phyloP scores from a whole-genome alignment of 2,888 invertebrate genomes.

The Erebia aethiops region DNA sequence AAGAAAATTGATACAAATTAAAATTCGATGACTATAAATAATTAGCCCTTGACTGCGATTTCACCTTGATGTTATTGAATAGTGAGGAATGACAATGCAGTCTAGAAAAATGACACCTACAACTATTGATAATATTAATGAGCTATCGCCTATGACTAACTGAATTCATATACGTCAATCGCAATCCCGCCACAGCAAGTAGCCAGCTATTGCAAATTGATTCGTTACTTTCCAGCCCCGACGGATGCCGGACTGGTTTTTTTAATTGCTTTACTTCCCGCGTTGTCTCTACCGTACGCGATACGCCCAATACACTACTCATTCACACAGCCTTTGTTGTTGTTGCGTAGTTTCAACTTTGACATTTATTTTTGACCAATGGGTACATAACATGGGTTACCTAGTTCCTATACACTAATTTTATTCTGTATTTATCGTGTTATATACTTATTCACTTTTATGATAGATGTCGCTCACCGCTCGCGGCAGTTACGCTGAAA shows the following conservation, averaged over 20 bases:
- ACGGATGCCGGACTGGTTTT: constrained; percentile 45
- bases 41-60: too few species aligned
- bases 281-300: constrained; percentile 23
- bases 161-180: constrained; percentile 10
- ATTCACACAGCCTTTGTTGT: constrained; percentile 34
- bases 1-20: too few species aligned
- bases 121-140: background rate
- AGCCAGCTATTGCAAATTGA: constrained; percentile 28
- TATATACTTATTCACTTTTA: too few species aligned
- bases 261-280: constrained; percentile 43
- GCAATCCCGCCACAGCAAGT: constrained; percentile 5
- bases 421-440: too few species aligned
- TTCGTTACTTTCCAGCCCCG: constrained; percentile 36
- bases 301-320: constrained; percentile 17
- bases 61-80: too few species aligned
- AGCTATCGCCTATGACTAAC: constrained; percentile 2
- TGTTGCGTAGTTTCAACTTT: constrained; percentile 23
- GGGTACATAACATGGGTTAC: background rate
- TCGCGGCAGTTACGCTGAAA: too few species aligned
- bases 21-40: too few species aligned
- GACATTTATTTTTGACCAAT: constrained; percentile 2
- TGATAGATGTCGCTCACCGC: too few species aligned
- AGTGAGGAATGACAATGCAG: too few species aligned
- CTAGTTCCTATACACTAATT: too few species aligned
- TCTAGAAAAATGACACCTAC: background rate